Evolutionary conservation across 1,140 invertebrate genomes (phyloP), one percentile per base, ranked within the genome.

Genomic region (Lepidostoma basale): DNA sequence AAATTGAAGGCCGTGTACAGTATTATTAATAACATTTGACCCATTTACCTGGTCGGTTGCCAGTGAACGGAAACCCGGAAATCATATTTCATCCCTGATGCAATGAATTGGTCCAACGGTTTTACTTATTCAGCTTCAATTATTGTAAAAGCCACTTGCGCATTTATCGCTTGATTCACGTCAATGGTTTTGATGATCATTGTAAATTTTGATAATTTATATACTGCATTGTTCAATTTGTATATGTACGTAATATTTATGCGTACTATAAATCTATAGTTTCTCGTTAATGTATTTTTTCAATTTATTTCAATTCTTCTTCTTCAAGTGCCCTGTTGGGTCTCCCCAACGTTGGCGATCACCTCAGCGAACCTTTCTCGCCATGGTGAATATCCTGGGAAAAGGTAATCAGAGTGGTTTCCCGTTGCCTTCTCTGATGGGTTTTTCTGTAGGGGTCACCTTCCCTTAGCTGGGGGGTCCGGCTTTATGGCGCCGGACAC

Each of bases 21-120:
- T n/a, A n/a, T n/a, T n/a, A n/a, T 40, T 18, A 18, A 16, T 16
- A 40, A 40, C 1, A 40, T 40, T 40, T 40, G 39, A 40, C 18
- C 18, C 18, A 40, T 40, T 40, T 6, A 18, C 39, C n/a, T 5
- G 18, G 18, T 40, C 18, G 18, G 18, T 16, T 40, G 18, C 14
- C 18, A 18, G 14, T 40, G 39, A 16, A 16, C 18, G n/a, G 3
- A 10, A 16, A 40, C 3, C 36, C 23, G 56, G 56, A 60, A 58
- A 60, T 23, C 36, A 60, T 62, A 28, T 49, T 52, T 44, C 25
- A 64, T 49, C 44, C 36, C 52, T 12, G 52, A 56, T 65, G 63
- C 63, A 56, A 39, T 28, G 63, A 14, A 18, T 14, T 23, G 49
- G 26, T 56, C 42, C 30, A 44, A 26, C 42, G 49, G n/a, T 6